Evolutionary conservation across 1,140 invertebrate species (phyloP), one percentile per base, ranked within the genome.

Genomic region (Mesaphorura yosii): DNA sequence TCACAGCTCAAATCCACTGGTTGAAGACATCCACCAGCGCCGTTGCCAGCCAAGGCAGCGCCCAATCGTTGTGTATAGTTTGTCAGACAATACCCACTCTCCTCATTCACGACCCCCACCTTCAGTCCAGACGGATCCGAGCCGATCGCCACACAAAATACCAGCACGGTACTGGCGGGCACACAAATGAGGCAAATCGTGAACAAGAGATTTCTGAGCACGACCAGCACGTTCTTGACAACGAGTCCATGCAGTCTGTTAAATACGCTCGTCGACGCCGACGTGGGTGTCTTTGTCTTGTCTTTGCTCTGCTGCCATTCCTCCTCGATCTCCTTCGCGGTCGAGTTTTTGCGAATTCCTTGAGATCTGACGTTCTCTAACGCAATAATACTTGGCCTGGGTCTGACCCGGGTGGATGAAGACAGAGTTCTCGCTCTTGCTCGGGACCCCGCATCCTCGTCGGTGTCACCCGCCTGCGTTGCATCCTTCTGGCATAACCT

Each of bases 101-200:
- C 87, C 1, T 81, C 69, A 62, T 87, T 88, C 1, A 90, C 79
- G 0, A 94, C 69, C 0, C 78, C 87, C 14, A 93, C 60, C 15
- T 72, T 70, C 0, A 92, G 70, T 34, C 78, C 75, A 49, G 75
- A 76, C 0, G 86, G 85, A 57, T 88, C 82, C 23, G 77, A 74
- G 5, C 88, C 88, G 45, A 92, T 79, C 14, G 85, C 79, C 27
- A 82, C 59, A 69, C 88, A 85, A 67, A 92, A 92, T 1, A 83
- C 70, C 4, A 79, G 69, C n/a, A 84, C 73, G 75, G 91, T 79
- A 7, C 90, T 66, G 2, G 87, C 71, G 1, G 90, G 89, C 57
- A 93, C 79, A 25, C 87, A 58, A 23, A 90, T 72, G 48, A 88
- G 79, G 66, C 92, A 93, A 49, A 83, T 64, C 73, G 64, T 22